A percentile compares a stretch with the other conserved stretches of the same genome.
phyloP scores from a whole-genome alignment of 2,888 invertebrate genomes.

The Doris montereyensis region DNA sequence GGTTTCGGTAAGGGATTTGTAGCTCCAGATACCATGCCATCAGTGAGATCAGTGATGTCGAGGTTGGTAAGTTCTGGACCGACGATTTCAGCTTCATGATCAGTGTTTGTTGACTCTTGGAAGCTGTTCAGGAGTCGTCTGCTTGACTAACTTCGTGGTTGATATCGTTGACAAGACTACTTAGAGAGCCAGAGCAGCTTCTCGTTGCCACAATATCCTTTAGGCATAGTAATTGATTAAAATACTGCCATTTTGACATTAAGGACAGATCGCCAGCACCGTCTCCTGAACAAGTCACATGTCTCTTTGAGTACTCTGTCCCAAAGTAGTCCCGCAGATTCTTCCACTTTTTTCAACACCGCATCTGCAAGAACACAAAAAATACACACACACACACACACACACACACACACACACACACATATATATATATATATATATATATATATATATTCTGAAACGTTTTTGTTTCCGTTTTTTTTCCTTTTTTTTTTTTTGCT shows the following conservation, averaged over 20 bases:
- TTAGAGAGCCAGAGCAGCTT: neutral
- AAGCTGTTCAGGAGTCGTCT: too few relatives aligned
- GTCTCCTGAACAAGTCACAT: neutral
- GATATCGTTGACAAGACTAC: neutral
- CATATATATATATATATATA: too few relatives aligned
- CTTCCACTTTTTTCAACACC: constrained; percentile 3
- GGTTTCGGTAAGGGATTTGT: neutral
- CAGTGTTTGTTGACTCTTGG: too few relatives aligned
- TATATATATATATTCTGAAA: too few relatives aligned
- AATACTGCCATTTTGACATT: constrained; percentile 13
- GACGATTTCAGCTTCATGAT: neutral
- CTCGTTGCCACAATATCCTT: constrained; percentile 4
- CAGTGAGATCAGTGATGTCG: too few relatives aligned
- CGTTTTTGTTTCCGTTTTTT: too few relatives aligned
- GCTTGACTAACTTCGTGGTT: too few relatives aligned
- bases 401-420: too few relatives aligned
- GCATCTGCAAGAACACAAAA: constrained; percentile 14
- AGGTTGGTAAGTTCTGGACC: constrained; percentile 4
- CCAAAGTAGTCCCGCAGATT: constrained; percentile 5
- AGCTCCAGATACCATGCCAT: too few relatives aligned
- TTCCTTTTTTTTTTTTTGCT: too few relatives aligned
- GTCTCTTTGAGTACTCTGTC: constrained; percentile 14
- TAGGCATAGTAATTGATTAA: too few relatives aligned
- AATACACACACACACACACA: too few relatives aligned
- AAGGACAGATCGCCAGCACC: neutral